Percentiles rank a stretch among this genome's conserved stretches.
These are phyloP conservation scores for Oreochromis niloticus DNA, from an alignment of 2,113 vertebrate genomes.

Conservation along the genomic window DNA sequence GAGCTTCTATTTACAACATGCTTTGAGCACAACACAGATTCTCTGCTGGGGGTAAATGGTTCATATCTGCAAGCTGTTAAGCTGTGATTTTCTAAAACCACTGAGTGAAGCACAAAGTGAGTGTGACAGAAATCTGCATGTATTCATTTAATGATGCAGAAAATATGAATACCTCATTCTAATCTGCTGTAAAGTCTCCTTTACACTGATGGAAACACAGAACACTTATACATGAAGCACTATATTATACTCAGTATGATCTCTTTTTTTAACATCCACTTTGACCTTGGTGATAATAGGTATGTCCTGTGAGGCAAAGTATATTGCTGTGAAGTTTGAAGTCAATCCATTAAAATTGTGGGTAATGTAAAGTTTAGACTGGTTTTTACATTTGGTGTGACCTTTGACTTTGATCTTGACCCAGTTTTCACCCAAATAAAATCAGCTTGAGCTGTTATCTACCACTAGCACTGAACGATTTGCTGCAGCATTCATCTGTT, in stretches of 20 bases:
- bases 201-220: not conserved
- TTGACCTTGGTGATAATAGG: not conserved
- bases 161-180: not conserved
- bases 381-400: not conserved
- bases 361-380: not conserved
- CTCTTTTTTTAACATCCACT: not conserved
- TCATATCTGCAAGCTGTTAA: not conserved
- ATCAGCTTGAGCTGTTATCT: not conserved
- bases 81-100: not conserved
- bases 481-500: not conserved
- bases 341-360: not conserved
- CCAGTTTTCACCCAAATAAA: not conserved
- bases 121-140: not conserved
- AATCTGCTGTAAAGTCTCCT: not conserved
- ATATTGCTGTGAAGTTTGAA: not conserved
- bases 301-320: not conserved
- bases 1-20: not conserved
- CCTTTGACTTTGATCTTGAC: not conserved
- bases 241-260: not conserved
- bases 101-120: not conserved
- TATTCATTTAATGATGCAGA: not conserved
- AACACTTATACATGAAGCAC: not conserved
- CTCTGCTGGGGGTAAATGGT: not conserved
- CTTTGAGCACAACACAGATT: not conserved
- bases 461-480: fast-evolving